These are phyloP conservation scores for Sphyrna mokarran DNA, from an alignment of 2,113 vertebrate species.

Conservation along the genomic window DNA sequence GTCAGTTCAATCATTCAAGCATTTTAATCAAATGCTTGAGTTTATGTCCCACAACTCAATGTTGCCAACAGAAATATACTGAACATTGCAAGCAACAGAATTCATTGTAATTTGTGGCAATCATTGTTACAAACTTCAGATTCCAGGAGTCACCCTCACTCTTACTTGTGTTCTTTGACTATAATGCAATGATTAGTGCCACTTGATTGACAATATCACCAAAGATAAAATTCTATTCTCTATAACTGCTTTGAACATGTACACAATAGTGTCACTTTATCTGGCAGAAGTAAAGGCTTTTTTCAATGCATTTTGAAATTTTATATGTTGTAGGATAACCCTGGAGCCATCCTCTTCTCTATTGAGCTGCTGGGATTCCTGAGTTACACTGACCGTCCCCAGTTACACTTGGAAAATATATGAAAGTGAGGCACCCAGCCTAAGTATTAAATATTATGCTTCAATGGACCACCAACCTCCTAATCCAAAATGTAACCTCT, in stretches of 20 bases:
- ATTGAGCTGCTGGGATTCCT: background rate
- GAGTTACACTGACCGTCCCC: background rate
- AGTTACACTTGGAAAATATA: background rate
- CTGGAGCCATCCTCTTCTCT: background rate
- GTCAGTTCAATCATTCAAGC: background rate
- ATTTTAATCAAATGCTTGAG: background rate
- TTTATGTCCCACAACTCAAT: background rate
- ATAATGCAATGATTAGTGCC: background rate
- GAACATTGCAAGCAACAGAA: background rate
- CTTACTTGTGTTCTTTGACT: background rate
- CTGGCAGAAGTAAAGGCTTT: background rate
- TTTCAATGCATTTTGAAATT: background rate
- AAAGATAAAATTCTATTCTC: background rate
- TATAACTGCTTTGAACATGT: background rate
- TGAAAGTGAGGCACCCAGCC: background rate
- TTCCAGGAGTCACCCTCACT: background rate
- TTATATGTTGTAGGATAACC: background rate
- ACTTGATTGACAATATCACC: background rate
- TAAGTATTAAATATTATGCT: background rate
- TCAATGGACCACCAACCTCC: background rate
- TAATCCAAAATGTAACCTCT: background rate
- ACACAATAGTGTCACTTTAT: background rate
- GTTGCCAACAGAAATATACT: constrained; percentile 23
- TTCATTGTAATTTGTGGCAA: background rate
- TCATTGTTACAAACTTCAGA: background rate